phyloP scores from a whole-genome alignment of 2,113 vertebrate genomes.

The Microcebus tavaratra region DNA sequence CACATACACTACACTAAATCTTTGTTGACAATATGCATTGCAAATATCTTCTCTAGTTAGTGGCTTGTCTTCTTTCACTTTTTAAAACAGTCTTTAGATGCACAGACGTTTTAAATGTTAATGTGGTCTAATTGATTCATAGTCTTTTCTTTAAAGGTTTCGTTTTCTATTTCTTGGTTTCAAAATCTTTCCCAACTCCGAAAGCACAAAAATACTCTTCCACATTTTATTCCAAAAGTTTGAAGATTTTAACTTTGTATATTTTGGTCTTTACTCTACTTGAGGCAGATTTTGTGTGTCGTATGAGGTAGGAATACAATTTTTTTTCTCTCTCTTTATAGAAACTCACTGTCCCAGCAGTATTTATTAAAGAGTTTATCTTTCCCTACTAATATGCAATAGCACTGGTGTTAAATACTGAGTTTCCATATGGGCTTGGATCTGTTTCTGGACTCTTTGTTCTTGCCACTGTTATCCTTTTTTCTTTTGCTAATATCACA shows the following conservation, averaged over 20 bases:
- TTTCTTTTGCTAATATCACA: neutral
- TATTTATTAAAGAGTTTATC: neutral
- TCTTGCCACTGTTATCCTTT: neutral
- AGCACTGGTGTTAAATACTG: neutral
- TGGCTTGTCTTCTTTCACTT: neutral
- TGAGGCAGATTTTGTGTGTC: neutral
- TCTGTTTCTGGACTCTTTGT: neutral
- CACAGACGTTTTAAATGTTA: neutral
- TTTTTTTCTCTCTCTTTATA: neutral
- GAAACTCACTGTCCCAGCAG: neutral
- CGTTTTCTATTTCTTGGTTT: neutral
- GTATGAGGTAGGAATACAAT: neutral
- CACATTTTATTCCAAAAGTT: neutral
- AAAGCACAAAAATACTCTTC: neutral
- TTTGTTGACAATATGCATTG: neutral
- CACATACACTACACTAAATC: neutral
- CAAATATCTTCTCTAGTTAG: constrained; percentile 10
- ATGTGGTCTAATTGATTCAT: neutral
- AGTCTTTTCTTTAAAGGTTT: neutral
- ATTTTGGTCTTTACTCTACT: neutral
- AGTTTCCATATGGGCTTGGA: neutral
- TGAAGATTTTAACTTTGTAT: neutral
- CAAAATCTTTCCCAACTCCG: neutral
- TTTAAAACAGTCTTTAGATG: neutral
- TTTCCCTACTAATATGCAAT: neutral